Conservation (phyloP, 2,113 vertebrate species). For the Condylura cristata region DNA sequence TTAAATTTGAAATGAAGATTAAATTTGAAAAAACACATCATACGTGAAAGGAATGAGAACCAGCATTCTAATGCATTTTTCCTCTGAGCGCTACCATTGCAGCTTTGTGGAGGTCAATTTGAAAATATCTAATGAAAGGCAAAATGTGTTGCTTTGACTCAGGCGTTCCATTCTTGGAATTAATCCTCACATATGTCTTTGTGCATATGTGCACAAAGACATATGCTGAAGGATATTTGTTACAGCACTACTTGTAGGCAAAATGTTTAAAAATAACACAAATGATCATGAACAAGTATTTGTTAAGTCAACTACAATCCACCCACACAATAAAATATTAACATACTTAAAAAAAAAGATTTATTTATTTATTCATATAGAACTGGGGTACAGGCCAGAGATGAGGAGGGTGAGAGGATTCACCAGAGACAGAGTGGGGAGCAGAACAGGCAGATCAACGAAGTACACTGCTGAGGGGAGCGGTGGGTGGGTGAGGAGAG, state of each 20-base stretch:
- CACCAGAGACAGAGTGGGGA: no score
- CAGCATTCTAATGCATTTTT: fast-evolving
- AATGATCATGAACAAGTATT: not conserved
- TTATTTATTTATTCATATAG: no score
- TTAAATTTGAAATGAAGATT: no score
- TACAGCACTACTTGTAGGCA: not conserved
- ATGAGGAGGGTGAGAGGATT: no score
- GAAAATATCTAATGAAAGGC: not conserved
- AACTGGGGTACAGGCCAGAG: no score
- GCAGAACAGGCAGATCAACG: no score
- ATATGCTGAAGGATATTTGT: not conserved
- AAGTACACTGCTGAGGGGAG: no score
- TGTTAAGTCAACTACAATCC: not conserved
- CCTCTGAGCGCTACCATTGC: not conserved
- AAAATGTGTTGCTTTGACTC: not conserved
- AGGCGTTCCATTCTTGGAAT: not conserved
- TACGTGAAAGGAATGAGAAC: not conserved
- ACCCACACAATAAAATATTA: not conserved
- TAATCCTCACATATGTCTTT: not conserved
- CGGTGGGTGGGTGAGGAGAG: no score
- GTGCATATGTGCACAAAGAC: not conserved
- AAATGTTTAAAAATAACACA: constrained; percentile 2
- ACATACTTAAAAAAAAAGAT: no score
- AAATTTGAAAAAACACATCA: not conserved
- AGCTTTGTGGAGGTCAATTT: not conserved